Base-by-base conservation (phyloP, 64 coral and sea anemone genomes). In the Stichodactyla helianthus region DNA sequence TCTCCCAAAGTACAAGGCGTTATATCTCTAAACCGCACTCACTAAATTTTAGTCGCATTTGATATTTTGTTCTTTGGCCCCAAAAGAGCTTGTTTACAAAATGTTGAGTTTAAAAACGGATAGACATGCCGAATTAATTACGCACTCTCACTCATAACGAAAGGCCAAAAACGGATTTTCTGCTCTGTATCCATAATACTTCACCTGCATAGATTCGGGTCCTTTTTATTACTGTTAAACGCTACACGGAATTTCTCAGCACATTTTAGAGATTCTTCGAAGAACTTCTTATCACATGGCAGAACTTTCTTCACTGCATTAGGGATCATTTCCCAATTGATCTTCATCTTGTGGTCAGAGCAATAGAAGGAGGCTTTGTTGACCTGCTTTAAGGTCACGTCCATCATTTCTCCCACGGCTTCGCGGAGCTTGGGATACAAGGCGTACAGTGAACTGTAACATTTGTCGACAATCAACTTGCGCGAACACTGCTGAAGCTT, bases 371-470 rank as follows among this genome's bases (percentile, higher is more conserved):
- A 57, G 4, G 79, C 79, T 53, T 82, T 82, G 23, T 82, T 82
- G 79, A 82, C 51, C 54, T 82, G 79, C 79, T 82, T 82, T 13
- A 82, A 57, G 22, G 79, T 82, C 51, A 82, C 79, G 79, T 82
- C 79, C 79, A 82, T 82, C 22, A 82, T 57, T 54, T 82, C 19
- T 18, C 54, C 79, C 17, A 82, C 51, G 50, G 79, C 79, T 53
- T 82, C 79, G 18, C 54, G 51, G 19, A 82, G 79, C 25, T 82
- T 82, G 51, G 79, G 79, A 50, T 82, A 82, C 19, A 82, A n/a
- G 51, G 54, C 79, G 17, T 82, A 82, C 6, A 82, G 51, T 4
- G 79, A 82, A 82, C 79, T 57, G 79, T 82, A 82, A 35, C 79
- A 82, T 54, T 18, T 53, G 79, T 82, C 51, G 22, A 82, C 54